These are phyloP conservation scores for Actinia tenebrosa DNA, from an alignment of 64 coral and sea anemone genomes.

Conservation along the genomic window DNA sequence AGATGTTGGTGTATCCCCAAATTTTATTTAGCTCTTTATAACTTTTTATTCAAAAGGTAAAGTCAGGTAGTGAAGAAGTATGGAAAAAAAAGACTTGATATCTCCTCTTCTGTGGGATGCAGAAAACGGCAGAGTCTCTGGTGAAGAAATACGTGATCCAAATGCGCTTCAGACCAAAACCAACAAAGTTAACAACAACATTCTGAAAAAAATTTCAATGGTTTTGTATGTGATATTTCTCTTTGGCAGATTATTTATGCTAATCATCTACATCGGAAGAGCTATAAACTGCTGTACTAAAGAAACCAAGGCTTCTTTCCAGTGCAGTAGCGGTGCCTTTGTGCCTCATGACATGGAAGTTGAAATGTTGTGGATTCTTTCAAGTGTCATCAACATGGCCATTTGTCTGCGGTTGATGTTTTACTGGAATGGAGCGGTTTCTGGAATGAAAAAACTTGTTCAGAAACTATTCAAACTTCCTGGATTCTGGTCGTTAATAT, in stretches of 20 bases:
- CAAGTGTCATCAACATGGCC: neutral
- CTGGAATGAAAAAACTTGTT: neutral
- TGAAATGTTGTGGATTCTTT: constrained; percentile 25
- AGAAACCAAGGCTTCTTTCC: neutral
- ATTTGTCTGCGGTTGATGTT: neutral
- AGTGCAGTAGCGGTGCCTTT: constrained; percentile 1
- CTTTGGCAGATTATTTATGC: neutral
- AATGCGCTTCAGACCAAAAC: neutral
- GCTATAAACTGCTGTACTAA: constrained; percentile 30
- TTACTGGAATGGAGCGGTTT: neutral
- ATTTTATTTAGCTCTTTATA: neutral
- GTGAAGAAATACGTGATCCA: neutral
- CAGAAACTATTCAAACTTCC: constrained; percentile 13
- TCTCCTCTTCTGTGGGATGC: neutral
- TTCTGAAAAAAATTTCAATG: neutral
- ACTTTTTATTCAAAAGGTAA: neutral
- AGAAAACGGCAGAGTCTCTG: neutral
- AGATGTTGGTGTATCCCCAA: too few relatives aligned
- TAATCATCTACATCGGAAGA: constrained; percentile 18
- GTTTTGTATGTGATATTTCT: neutral
- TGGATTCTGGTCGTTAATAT: constrained; percentile 20
- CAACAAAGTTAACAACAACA: neutral
- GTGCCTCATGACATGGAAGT: constrained; percentile 19
- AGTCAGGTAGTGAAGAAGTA: neutral
- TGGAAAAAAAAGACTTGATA: neutral